These are phyloP conservation scores for Rhyacophila evoluta DNA, from an alignment of 2,888 invertebrate species.

Conservation along the genomic window DNA sequence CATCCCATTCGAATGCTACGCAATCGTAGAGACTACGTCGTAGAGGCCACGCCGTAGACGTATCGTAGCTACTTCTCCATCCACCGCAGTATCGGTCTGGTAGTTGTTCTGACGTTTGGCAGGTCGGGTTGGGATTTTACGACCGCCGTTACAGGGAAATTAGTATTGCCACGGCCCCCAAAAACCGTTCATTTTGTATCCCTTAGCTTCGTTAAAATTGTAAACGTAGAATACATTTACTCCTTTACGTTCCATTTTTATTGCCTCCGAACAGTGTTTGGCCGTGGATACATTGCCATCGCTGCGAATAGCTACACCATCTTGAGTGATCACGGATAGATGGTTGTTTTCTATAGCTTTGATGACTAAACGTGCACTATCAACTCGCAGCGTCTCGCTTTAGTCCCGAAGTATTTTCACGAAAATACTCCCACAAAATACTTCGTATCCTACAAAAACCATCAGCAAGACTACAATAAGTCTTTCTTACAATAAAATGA, in stretches of 20 bases:
- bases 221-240: constrained; percentile 48
- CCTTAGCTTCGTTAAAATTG: constrained; percentile 51
- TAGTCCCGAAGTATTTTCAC: too few relatives aligned
- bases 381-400: too few relatives aligned
- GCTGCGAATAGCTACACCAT: constrained; percentile 29
- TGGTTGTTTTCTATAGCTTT: not conserved
- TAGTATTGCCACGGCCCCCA: constrained; percentile 47
- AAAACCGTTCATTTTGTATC: constrained; percentile 49
- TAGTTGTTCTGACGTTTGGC: constrained; percentile 23
- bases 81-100: constrained; percentile 25
- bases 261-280: constrained; percentile 44
- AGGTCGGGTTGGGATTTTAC: constrained; percentile 41
- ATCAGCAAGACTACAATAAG: too few relatives aligned
- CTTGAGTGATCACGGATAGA: constrained; percentile 41
- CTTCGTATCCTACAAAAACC: too few relatives aligned
- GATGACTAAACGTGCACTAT: not conserved
- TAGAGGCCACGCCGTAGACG: not conserved
- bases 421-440: too few relatives aligned
- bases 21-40: not conserved
- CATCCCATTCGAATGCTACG: not conserved
- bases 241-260: constrained; percentile 49
- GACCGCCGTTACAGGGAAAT: constrained; percentile 50
- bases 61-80: not conserved
- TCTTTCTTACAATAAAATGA: too few relatives aligned
- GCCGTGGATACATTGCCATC: not conserved